Conservation (phyloP, 1,140 invertebrate genomes). For the Tetragnatha versicolor region DNA sequence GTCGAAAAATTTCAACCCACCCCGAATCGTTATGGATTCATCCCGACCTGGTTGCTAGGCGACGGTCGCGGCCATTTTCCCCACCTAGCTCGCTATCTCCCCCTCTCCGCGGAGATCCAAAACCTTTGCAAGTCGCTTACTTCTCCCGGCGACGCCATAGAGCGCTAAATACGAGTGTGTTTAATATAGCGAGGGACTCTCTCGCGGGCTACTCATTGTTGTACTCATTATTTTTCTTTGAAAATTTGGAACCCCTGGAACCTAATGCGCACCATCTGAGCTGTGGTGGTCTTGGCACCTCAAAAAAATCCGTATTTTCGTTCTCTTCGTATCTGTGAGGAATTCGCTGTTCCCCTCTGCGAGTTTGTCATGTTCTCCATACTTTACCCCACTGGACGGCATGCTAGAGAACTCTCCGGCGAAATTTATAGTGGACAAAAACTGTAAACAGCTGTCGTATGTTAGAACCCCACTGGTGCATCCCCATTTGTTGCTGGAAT, state of each 20-base stretch:
- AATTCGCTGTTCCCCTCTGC: background rate
- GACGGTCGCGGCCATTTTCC: constrained; percentile 38
- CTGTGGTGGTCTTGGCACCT: too few relatives aligned
- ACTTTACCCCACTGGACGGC: too few relatives aligned
- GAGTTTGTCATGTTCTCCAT: too few relatives aligned
- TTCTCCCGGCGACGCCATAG: constrained; percentile 6
- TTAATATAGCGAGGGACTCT: background rate
- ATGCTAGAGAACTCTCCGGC: too few relatives aligned
- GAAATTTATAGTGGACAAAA: too few relatives aligned
- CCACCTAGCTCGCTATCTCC: constrained; percentile 6
- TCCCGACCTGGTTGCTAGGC: constrained; percentile 29
- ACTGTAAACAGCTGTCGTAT: constrained; percentile 9
- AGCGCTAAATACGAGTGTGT: background rate
- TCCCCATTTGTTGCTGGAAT: background rate
- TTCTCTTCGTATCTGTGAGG: background rate
- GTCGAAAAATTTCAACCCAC: background rate
- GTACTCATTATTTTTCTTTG: background rate
- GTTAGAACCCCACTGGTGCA: background rate
- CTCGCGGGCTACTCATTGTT: background rate
- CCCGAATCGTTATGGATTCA: constrained; percentile 4
- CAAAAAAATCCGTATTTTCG: background rate
- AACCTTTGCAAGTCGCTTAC: background rate
- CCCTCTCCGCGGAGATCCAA: constrained; percentile 30
- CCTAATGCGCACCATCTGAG: background rate
- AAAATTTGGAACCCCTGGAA: too few relatives aligned